These are phyloP conservation scores for Apostichopus japonicus DNA, from an alignment of 35 echinoderm and acorn worm genomes.

Conservation along the genomic window DNA sequence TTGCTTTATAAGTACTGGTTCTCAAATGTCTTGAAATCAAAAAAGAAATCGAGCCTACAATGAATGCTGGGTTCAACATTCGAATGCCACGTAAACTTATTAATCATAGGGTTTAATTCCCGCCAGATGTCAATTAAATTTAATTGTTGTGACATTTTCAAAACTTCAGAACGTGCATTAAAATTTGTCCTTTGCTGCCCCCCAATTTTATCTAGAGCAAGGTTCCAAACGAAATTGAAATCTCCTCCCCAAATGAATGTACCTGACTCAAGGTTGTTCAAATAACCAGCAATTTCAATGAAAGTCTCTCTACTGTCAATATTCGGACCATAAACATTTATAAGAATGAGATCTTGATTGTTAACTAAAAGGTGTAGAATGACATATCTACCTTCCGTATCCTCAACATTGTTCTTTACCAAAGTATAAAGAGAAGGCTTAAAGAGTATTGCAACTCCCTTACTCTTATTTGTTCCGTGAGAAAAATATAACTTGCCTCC, in stretches of 20 bases:
- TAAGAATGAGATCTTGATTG: background rate
- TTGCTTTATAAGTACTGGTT: background rate
- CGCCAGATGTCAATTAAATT: slow-evolving; percentile 42
- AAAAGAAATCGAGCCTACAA: slow-evolving; percentile 23
- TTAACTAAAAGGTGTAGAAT: background rate
- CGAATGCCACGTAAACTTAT: slow-evolving; percentile 35
- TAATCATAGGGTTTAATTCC: background rate
- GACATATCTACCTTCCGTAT: slow-evolving; percentile 16
- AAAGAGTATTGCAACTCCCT: slow-evolving; percentile 25
- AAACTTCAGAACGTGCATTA: slow-evolving; percentile 30
- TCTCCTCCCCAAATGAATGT: slow-evolving; percentile 12
- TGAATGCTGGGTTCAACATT: slow-evolving; percentile 2
- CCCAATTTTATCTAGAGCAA: slow-evolving; percentile 12
- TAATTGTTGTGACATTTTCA: background rate
- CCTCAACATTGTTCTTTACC: background rate
- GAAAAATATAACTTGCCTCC: slow-evolving; percentile 26
- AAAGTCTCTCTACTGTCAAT: background rate
- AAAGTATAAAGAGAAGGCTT: background rate
- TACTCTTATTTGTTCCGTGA: slow-evolving; percentile 33
- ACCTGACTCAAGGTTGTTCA: background rate
- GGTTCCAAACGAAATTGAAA: no score
- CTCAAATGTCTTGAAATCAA: slow-evolving; percentile 35
- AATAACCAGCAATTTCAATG: background rate
- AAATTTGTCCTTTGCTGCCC: slow-evolving; percentile 23
- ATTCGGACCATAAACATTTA: slow-evolving; percentile 49